Base-by-base conservation (phyloP, 2,888 invertebrate species). In the Dimorphilus gyrociliatus region DNA sequence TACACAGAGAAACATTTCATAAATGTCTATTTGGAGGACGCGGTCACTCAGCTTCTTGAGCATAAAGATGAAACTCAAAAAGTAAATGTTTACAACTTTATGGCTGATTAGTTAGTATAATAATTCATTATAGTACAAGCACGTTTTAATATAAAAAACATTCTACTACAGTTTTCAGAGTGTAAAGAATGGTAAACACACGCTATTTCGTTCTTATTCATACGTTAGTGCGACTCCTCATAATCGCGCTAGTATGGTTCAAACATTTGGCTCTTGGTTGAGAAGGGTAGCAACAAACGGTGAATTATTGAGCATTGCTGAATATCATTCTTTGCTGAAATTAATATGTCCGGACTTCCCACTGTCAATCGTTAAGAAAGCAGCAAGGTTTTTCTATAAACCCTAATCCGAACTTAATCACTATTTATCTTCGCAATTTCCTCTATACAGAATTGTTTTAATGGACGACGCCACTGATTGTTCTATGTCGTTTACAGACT, bases 271-370 rank as follows among this genome's bases (percentile, higher is more conserved):
- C 54, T 56, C 53, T 34, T 54, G 55, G 36, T 61, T 53, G 37
- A 40, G 45, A 29, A 51, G 53, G 31, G 51, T 60, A 30, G 57
- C 58, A 4, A 51, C 48, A 37, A 57, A 57, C 44, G 59, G 60
- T 50, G 60, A 60, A 45, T 36, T 56, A 24, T 41, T 60, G 27
- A 55, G 54, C 32, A 50, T 53, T 6, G 45, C 48, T 24, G 61
- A 61, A 32, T 60, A 60, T 33, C 59, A 61, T 33, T 55, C 59
- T 1, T 41, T 60, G 17, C 36, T 60, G 1, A 46, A 51, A 14
- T 39, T 61, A n/a, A 37, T 61, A 16, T 61, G 58, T 40, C 42
- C 50, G 16, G 55, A 61, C 35, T 60, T 61, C 34, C 60, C 60
- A 3, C 51, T 54, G 40, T 44, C 50, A 25, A 35, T 52, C 21